Evolutionary conservation across 2,888 invertebrate species (phyloP).

Genomic region (Danaus chrysippus): DNA sequence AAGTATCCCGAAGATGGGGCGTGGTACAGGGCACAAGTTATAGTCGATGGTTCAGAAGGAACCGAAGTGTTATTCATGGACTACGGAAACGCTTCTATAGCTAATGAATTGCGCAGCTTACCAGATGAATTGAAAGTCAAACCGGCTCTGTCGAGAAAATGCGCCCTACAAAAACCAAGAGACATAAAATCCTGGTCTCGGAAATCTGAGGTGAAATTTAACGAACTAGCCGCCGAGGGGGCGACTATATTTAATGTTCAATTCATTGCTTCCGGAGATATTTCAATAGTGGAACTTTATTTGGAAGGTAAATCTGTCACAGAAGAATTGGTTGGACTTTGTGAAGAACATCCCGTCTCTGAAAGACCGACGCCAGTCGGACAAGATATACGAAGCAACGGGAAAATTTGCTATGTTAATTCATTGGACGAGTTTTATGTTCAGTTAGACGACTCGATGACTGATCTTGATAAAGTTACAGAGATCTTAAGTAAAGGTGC

Average conservation of each 20-base stretch:
- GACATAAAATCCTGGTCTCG: conserved; percentile 81
- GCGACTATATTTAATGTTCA: conserved; percentile 84
- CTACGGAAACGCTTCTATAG: conserved; percentile 82
- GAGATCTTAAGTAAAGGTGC: conserved; percentile 75
- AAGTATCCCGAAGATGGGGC: conserved; percentile 81
- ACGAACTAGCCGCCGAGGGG: conserved; percentile 83
- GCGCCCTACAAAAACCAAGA: conserved; percentile 80
- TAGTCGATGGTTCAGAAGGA: conserved; percentile 76
- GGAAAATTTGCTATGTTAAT: conserved; percentile 83
- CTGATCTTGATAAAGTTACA: conserved; percentile 80
- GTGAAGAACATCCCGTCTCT: conserved; percentile 57
- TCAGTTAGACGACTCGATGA: conserved; percentile 79
- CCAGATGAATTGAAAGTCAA: conserved; percentile 80
- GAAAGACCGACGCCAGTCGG: conserved; percentile 67
- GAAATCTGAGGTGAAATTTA: conserved; percentile 82
- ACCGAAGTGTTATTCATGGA: conserved; percentile 84
- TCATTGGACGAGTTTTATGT: conserved; percentile 87
- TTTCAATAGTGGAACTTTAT: conserved; percentile 81
- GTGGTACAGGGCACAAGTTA: conserved; percentile 84
- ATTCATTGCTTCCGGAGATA: conserved; percentile 82
- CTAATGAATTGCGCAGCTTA: conserved; percentile 78
- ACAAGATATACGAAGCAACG: conserved; percentile 70
- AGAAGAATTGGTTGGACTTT: conserved; percentile 77
- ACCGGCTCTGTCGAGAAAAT: conserved; percentile 80
- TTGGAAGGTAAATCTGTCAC: conserved; percentile 81